Base-by-base conservation (phyloP, 2,888 invertebrate genomes). In the Pristionchus mayeri region DNA sequence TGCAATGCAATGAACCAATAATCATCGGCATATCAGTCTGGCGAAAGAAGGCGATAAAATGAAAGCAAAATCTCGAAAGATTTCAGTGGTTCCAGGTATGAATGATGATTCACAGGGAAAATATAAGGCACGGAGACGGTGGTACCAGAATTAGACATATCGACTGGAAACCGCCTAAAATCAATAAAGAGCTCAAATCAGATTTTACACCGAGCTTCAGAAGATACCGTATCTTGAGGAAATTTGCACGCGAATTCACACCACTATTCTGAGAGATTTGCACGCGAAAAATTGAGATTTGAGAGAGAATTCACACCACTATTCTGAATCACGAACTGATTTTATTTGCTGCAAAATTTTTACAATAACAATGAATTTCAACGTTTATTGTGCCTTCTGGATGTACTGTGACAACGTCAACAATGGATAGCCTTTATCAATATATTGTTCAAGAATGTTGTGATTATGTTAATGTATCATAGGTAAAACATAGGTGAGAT, bases 361-460 rank as follows among this genome's bases (percentile, higher is more conserved):
- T 44, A 7, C 40, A 71, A 0, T 21, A 40, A 40, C 40, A n/a
- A 24, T 21, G 4, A 21, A n/a, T 67, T 37, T n/a, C n/a, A n/a
- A n/a, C n/a, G 6, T 34, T 37, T 67, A 18, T 71, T 44, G 16
- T 44, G 44, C 1, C 18, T 60, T 52, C 52, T 3, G 37, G 34
- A 37, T 37, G n/a, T 67, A 7, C 2, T 60, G 67, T 40, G 71
- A n/a, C 34, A 27, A 44, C 40, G 44, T 40, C 71, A 71, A 71
- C 71, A 71, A 71, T 71, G 71, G 71, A 71, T 71, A 71, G 71
- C 71, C 71, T 71, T 71, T 71, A 71, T 71, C 71, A 71, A 44
- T 40, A 71, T 44, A 24, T 44, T 11, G n/a, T 71, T 40, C 24
- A 71, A 71, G 40, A 71, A 44, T n/a, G n/a, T n/a, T 71, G 40